These are phyloP conservation scores for Epizoanthus ramosus DNA, from an alignment of 92 coral and sea anemone species.

Conservation along the genomic window DNA sequence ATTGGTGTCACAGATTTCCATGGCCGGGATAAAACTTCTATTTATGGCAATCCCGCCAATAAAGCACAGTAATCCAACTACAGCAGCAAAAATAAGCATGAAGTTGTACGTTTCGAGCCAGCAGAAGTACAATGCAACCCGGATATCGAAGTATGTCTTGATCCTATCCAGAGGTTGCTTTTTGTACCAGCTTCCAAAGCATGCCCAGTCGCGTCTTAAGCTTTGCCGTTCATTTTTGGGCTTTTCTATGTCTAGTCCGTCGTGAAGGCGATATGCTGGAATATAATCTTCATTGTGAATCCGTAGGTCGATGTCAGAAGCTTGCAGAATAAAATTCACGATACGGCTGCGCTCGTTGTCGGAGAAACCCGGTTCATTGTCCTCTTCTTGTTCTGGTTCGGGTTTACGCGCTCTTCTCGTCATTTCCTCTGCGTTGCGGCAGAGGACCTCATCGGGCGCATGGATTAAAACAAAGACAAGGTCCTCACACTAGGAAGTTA, in stretches of 20 bases:
- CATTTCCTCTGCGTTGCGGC: constrained; percentile 42
- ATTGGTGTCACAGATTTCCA: constrained; percentile 80
- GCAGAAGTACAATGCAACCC: constrained; percentile 88
- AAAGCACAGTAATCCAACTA: constrained; percentile 84
- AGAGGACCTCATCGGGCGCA: constrained; percentile 24
- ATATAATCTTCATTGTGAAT: constrained; percentile 70
- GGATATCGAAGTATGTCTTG: constrained; percentile 82
- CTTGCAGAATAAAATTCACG: constrained; percentile 79
- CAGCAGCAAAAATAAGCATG: constrained; percentile 85
- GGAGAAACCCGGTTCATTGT: constrained; percentile 75
- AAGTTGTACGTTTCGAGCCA: constrained; percentile 91
- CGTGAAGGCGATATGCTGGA: constrained; percentile 85
- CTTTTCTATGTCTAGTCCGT: constrained; percentile 56
- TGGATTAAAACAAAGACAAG: constrained; percentile 27
- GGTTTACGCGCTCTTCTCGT: constrained; percentile 23
- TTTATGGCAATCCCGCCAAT: constrained; percentile 73
- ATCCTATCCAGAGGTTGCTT: constrained; percentile 82
- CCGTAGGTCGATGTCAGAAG: constrained; percentile 81
- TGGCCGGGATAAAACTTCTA: constrained; percentile 66
- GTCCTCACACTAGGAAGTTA: not conserved
- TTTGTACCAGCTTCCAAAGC: constrained; percentile 86
- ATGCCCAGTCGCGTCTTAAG: constrained; percentile 79
- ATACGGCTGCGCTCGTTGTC: constrained; percentile 89
- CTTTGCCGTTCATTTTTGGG: constrained; percentile 68
- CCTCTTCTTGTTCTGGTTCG: constrained; percentile 46